Evolutionary conservation across 2,797 vertebrate species (phyloP).

Genomic region (Vespertilio murinus): DNA sequence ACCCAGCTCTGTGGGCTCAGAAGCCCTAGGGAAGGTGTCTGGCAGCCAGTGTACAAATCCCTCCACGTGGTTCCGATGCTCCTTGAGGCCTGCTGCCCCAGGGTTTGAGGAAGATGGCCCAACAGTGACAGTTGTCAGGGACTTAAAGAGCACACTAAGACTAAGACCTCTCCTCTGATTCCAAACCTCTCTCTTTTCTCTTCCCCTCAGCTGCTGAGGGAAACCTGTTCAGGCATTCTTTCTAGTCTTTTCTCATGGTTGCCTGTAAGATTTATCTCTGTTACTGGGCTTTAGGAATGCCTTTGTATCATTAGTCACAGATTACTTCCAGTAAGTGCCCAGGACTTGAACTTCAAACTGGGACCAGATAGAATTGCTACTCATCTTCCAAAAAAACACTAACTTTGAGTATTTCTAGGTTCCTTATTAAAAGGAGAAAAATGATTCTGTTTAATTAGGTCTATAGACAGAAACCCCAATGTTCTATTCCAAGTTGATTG

Average conservation of each 20-base stretch:
- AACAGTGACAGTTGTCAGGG: too few relatives aligned
- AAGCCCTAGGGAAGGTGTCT: too few relatives aligned
- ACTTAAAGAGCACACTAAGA: not conserved
- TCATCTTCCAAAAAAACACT: not conserved
- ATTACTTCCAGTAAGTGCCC: not conserved
- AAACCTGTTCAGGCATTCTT: not conserved
- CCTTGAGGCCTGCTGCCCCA: not conserved
- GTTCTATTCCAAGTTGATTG: not conserved
- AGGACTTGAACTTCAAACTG: not conserved
- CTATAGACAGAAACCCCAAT: not conserved
- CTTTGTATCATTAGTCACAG: not conserved
- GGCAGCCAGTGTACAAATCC: not conserved
- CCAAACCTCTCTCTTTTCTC: not conserved
- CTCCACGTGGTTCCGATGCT: too few relatives aligned
- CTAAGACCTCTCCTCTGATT: not conserved
- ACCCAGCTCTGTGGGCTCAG: not conserved
- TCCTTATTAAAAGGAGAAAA: conserved; percentile 30
- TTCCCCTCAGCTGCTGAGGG: not conserved
- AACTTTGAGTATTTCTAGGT: not conserved
- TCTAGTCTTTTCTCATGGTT: not conserved
- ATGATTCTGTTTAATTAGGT: not conserved
- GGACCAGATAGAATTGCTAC: not conserved
- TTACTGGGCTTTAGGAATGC: not conserved
- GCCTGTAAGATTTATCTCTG: not conserved
- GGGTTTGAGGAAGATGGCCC: not conserved